Percentiles rank a stretch among this genome's conserved stretches.
Evolutionary conservation across 1,140 invertebrate genomes (phyloP).

Genomic region (Bombus fervidus): DNA sequence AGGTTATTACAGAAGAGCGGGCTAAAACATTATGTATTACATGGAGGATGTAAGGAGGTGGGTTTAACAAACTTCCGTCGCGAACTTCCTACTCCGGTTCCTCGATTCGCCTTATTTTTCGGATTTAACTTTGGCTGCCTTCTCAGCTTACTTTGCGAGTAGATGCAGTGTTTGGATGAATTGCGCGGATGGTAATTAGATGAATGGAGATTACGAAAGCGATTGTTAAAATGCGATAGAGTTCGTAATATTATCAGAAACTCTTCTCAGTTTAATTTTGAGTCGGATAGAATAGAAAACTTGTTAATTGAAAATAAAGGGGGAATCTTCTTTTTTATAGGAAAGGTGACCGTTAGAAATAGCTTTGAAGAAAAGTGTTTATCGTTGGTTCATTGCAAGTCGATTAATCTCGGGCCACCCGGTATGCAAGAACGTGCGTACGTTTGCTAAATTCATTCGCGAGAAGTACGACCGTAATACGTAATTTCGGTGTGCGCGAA

Average conservation of each 20-base stretch:
- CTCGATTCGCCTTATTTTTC: slow-evolving; percentile 4
- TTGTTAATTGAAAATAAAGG: neutral
- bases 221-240: neutral
- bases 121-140: neutral
- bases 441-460: slow-evolving; percentile 48
- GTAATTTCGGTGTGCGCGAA: slow-evolving; percentile 46
- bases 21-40: slow-evolving; percentile 7
- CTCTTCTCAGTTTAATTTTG: neutral
- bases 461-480: slow-evolving; percentile 27
- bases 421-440: slow-evolving; percentile 12
- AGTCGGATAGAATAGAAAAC: neutral
- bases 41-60: neutral
- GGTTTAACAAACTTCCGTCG: slow-evolving; percentile 11
- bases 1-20: neutral
- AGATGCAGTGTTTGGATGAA: neutral
- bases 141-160: slow-evolving; percentile 2
- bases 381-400: neutral
- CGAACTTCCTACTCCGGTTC: slow-evolving; percentile 4
- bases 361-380: neutral
- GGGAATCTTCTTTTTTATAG: neutral
- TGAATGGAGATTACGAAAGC: neutral
- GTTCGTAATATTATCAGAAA: too few species aligned
- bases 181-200: slow-evolving; percentile 6
- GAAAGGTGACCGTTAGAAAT: neutral
- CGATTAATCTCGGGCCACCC: neutral